A percentile compares a stretch with the other conserved stretches of the same genome.
Evolutionary conservation across 2,888 invertebrate species (phyloP).

Genomic region (Pimpla rufipes): DNA sequence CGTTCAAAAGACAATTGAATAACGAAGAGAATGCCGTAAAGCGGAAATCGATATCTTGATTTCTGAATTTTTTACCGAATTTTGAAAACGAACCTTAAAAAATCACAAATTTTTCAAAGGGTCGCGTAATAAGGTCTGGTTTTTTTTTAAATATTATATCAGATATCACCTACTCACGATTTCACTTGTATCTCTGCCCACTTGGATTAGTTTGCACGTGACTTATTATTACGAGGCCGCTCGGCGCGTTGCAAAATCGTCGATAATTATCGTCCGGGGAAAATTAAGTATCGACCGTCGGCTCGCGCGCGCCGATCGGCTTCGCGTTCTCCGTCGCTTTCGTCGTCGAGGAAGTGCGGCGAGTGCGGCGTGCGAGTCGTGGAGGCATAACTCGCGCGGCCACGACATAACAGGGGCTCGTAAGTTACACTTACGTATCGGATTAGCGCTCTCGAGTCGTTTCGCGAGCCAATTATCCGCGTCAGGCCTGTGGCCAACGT

Average conservation of each 20-base stretch:
- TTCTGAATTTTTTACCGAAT: too few species aligned
- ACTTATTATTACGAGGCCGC: constrained; percentile 28
- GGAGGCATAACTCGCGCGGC: constrained; percentile 31
- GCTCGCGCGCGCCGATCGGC: constrained; percentile 19
- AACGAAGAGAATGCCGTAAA: too few species aligned
- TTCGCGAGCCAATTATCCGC: constrained; percentile 57
- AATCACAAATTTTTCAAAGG: too few species aligned
- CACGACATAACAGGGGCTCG: constrained; percentile 60
- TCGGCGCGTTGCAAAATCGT: constrained; percentile 49
- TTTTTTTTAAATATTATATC: neutral
- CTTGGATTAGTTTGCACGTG: constrained; percentile 19
- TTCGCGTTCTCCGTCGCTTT: constrained; percentile 18
- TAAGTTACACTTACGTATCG: constrained; percentile 66
- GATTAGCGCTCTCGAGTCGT: constrained; percentile 58
- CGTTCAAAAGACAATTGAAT: too few species aligned
- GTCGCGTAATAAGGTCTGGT: too few species aligned
- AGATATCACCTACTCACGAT: neutral
- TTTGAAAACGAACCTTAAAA: too few species aligned
- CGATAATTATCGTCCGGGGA: constrained; percentile 40
- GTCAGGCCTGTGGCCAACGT: neutral
- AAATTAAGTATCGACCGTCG: constrained; percentile 29
- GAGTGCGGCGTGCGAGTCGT: constrained; percentile 1
- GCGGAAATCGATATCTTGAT: too few species aligned
- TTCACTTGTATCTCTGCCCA: constrained; percentile 8
- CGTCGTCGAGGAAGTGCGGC: constrained; percentile 29